Evolutionary conservation across 53 echinoderm and acorn worm species (phyloP).

Genomic region (Paelopatides confundens): DNA sequence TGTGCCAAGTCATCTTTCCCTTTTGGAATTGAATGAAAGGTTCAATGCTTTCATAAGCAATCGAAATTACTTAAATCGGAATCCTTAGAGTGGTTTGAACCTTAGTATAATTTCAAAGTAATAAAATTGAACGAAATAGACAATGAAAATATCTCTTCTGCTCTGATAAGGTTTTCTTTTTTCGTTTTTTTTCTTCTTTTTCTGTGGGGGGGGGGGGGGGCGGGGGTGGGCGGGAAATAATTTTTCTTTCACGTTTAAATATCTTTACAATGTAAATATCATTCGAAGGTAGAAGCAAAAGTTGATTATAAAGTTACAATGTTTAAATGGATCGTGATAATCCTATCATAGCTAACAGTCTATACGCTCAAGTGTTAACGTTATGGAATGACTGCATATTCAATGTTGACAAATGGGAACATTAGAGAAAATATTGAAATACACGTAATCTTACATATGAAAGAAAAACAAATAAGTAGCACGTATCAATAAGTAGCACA

Average conservation of each 20-base stretch:
- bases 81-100: neutral
- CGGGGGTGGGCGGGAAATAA: neutral
- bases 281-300: neutral
- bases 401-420: too few species aligned
- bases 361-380: too few species aligned
- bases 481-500: too few species aligned
- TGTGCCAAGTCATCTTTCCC: constrained; percentile 31
- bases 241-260: neutral
- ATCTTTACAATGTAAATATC: neutral
- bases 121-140: neutral
- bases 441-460: too few species aligned
- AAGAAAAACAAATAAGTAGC: too few species aligned
- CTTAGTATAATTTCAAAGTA: neutral
- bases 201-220: too few species aligned
- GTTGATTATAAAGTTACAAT: neutral
- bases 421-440: too few species aligned
- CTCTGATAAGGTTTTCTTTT: neutral
- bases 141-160: neutral
- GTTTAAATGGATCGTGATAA: neutral
- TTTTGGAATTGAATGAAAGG: constrained; percentile 33
- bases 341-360: too few species aligned
- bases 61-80: neutral
- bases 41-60: constrained; percentile 12
- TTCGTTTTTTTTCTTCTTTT: neutral
- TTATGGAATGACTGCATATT: too few species aligned